Evolutionary conservation across 2,113 vertebrate genomes (phyloP), one percentile per base, ranked within the genome.

Genomic region (Pteruthius melanotis): DNA sequence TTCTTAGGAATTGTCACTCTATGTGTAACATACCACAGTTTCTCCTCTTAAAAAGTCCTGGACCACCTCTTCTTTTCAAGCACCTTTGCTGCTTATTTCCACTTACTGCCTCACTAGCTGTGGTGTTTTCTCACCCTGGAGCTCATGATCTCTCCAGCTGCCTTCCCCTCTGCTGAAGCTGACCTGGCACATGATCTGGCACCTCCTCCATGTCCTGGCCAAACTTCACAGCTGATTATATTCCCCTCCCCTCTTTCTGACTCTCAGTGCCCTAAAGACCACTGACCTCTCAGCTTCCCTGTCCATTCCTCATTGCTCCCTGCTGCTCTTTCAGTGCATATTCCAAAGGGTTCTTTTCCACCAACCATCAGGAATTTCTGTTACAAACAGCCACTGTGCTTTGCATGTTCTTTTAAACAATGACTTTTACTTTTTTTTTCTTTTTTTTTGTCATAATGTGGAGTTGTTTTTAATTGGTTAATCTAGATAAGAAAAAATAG

Each of bases 141-240:
- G 24, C 28, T 30, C 33, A 12, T 11, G 44, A 37, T 22, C 33
- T 70, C 26, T 45, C 37, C 59, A 57, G 24, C 24, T 85, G 35
- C 54, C 14, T 91, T 66, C 20, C 15, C 14, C 31, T 81, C 21
- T 39, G 50, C 53, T 68, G 53, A 71, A 72, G 30, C 16, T 20
- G 18, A 42, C 11, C n/a, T 42, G 10, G 2, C 49, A 39, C 13
- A 3, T 27, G 40, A 18, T 69, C 16, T 1, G 0, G 21, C 21
- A 30, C 21, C 37, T 78, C 33, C 47, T 47, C 31, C 45, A 69
- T 17, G 27, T 92, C 56, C 39, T 24, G 50, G 50, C 21, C 35
- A 60, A 92, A 37, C 9, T 27, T 77, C 31, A 27, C 9, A 84
- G 42, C 14, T 18, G 23, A 7, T 49, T 33, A 21, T 76, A 42